Evolutionary conservation across 2,888 invertebrate species (phyloP).

Genomic region (Eledona agricola): DNA sequence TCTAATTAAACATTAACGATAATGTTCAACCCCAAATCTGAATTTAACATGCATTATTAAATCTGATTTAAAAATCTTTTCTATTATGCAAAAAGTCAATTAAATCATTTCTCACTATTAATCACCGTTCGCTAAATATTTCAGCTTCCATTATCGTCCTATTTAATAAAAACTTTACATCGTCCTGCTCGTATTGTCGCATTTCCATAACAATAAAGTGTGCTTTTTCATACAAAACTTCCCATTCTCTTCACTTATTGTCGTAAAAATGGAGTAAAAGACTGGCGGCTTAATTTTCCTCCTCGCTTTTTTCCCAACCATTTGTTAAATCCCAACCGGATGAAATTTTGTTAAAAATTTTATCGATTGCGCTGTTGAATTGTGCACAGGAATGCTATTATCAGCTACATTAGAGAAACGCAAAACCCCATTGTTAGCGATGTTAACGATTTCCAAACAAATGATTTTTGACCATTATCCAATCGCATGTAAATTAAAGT

Average conservation of each 20-base stretch:
- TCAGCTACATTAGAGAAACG: slow-evolving; percentile 17
- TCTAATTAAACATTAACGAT: slow-evolving; percentile 30
- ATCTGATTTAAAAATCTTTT: slow-evolving; percentile 12
- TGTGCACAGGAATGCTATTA: slow-evolving; percentile 26
- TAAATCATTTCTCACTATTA: slow-evolving; percentile 19
- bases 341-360: slow-evolving; percentile 25
- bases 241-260: slow-evolving; percentile 21
- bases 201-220: slow-evolving; percentile 33
- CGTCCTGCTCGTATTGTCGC: no score
- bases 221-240: no score
- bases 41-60: slow-evolving; percentile 18
- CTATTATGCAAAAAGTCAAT: slow-evolving; percentile 13
- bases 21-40: slow-evolving; percentile 16
- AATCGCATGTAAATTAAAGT: slow-evolving; percentile 26
- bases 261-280: slow-evolving; percentile 16
- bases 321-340: slow-evolving; percentile 9
- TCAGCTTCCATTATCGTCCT: slow-evolving; percentile 20
- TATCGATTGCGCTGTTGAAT: slow-evolving; percentile 17
- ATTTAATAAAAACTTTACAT: slow-evolving; percentile 33
- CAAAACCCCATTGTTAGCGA: slow-evolving; percentile 7
- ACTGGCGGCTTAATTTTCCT: slow-evolving; percentile 15
- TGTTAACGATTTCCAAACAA: slow-evolving; percentile 27
- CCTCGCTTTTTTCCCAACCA: slow-evolving; percentile 12
- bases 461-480: slow-evolving; percentile 10
- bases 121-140: slow-evolving; percentile 13